phyloP scores from a whole-genome alignment of 2,797 vertebrate genomes.

The Manis pentadactyla region DNA sequence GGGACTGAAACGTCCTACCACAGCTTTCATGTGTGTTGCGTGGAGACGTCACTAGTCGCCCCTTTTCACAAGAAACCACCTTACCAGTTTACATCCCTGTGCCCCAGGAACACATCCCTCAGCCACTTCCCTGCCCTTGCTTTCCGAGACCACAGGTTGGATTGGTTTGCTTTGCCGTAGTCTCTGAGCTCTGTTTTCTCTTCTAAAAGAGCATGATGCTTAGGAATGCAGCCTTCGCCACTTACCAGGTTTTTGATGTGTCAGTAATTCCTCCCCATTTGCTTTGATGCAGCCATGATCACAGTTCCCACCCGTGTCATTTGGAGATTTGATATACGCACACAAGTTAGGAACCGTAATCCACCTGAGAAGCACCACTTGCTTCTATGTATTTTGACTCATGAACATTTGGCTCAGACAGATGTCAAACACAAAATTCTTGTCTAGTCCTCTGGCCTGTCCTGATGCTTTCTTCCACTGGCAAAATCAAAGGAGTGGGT shows the following conservation, averaged over 20 bases:
- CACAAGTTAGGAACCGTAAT: background rate
- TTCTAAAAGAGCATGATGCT: background rate
- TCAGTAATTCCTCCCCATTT: background rate
- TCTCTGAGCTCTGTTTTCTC: background rate
- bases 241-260: background rate
- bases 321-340: background rate
- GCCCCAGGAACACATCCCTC: background rate
- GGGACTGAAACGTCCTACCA: background rate
- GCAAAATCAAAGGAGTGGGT: background rate
- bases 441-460: background rate
- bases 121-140: background rate
- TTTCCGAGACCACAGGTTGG: background rate
- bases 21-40: background rate
- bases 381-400: background rate
- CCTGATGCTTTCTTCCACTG: background rate
- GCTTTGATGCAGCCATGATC: background rate
- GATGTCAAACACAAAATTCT: background rate
- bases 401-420: background rate
- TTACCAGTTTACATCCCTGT: background rate
- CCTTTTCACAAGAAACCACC: background rate
- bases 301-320: background rate
- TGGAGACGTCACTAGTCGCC: background rate
- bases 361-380: background rate
- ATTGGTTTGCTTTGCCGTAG: background rate
- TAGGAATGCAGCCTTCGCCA: background rate